A percentile compares a stretch with the other conserved stretches of the same genome.
Evolutionary conservation across 1,140 invertebrate species (phyloP).

Genomic region (Drosophila lowei): DNA sequence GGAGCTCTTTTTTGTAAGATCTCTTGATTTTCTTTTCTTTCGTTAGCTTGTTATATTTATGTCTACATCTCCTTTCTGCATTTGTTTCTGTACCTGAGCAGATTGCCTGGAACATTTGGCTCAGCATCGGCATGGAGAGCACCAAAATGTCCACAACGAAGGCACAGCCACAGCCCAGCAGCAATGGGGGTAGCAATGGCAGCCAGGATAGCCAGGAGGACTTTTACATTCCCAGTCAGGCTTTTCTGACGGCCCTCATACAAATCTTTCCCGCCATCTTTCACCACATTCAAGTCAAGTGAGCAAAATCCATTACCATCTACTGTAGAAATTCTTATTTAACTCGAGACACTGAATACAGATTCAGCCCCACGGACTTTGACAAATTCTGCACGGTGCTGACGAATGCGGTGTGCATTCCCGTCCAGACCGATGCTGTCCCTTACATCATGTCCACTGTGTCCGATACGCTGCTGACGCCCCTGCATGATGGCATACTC

Average conservation of each 20-base stretch:
- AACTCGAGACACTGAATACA: slow-evolving; percentile 17
- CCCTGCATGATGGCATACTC: slow-evolving; percentile 92
- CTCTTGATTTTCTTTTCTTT: neutral
- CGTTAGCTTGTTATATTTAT: neutral
- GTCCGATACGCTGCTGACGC: slow-evolving; percentile 90
- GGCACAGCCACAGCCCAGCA: slow-evolving; percentile 61
- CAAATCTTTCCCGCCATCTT: slow-evolving; percentile 97
- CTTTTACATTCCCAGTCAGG: slow-evolving; percentile 93
- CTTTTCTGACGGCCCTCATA: slow-evolving; percentile 95
- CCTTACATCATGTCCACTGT: slow-evolving; percentile 90
- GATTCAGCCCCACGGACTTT: slow-evolving; percentile 90
- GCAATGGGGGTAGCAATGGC: slow-evolving; percentile 35
- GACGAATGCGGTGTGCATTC: slow-evolving; percentile 90
- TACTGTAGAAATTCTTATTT: neutral
- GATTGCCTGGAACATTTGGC: slow-evolving; percentile 92
- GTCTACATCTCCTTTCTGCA: too few species aligned
- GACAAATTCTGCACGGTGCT: slow-evolving; percentile 91
- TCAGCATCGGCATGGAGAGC: slow-evolving; percentile 92
- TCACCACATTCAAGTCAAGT: slow-evolving; percentile 93
- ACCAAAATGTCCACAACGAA: slow-evolving; percentile 87
- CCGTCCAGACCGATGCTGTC: slow-evolving; percentile 92
- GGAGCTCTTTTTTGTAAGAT: neutral
- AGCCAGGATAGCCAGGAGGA: slow-evolving; percentile 82
- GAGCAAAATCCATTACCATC: neutral
- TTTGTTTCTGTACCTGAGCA: slow-evolving; percentile 16